Evolutionary conservation across 2,113 vertebrate species (phyloP).

Genomic region (Sorex fumeus): DNA sequence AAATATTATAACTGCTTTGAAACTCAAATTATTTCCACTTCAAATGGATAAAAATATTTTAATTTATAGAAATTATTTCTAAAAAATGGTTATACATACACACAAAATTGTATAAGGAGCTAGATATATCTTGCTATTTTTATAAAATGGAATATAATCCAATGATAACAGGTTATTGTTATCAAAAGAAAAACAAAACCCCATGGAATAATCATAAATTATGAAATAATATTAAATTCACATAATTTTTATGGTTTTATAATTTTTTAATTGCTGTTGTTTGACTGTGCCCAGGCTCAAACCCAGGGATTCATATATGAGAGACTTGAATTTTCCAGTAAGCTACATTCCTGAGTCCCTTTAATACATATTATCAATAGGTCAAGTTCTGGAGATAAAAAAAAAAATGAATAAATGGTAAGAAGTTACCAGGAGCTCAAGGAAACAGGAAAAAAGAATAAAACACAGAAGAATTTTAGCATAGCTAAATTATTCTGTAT

Average conservation of each 20-base stretch:
- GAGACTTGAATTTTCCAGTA: too few species aligned
- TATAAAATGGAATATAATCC: not conserved
- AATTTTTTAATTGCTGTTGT: too few species aligned
- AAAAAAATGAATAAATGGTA: not conserved
- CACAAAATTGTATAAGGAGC: not conserved
- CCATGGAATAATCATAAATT: not conserved
- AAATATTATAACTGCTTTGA: conserved; percentile 16
- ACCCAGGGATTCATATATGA: too few species aligned
- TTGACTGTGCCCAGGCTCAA: too few species aligned
- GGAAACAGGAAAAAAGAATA: not conserved
- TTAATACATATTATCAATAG: too few species aligned
- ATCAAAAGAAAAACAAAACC: not conserved
- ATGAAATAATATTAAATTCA: too few species aligned
- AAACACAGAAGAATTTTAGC: not conserved
- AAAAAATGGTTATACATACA: not conserved
- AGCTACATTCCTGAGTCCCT: too few species aligned
- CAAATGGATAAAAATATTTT: not conserved
- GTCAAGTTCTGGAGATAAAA: not conserved
- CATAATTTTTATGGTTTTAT: not conserved
- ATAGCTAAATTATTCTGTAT: not conserved
- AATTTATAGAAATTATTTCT: not conserved
- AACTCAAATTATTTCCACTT: not conserved
- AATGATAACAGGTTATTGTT: not conserved
- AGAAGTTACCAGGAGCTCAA: not conserved
- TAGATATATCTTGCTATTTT: not conserved